Evolutionary conservation across 2,888 invertebrate genomes (phyloP).

Genomic region (Cheilosia impressa): DNA sequence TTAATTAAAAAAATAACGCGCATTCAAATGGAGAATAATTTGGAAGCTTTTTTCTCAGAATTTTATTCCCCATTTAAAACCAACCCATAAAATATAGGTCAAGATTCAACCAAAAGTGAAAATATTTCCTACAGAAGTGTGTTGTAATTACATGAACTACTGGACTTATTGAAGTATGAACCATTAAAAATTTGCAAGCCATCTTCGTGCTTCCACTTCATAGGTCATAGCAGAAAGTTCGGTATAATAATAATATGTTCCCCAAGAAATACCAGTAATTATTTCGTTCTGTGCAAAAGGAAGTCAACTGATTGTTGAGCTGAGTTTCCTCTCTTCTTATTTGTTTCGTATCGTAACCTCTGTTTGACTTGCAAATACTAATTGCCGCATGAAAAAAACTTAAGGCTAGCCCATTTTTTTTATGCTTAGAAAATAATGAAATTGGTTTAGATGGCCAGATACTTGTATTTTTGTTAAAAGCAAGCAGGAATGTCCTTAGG

Average conservation of each 20-base stretch:
- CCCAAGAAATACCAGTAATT: conserved; percentile 5
- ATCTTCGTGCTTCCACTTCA: neutral
- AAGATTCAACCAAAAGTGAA: conserved; percentile 49
- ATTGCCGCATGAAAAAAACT: too few species aligned
- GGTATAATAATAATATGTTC: neutral
- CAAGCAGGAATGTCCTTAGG: too few species aligned
- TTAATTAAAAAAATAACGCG: conserved; percentile 57
- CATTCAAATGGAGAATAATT: conserved; percentile 56
- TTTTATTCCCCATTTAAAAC: conserved; percentile 17
- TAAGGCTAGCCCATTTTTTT: too few species aligned
- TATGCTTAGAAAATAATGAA: too few species aligned
- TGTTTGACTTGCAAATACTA: too few species aligned
- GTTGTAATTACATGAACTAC: conserved; percentile 21
- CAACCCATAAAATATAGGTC: conserved; percentile 45
- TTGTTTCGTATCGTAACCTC: too few species aligned
- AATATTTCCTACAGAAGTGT: conserved; percentile 18
- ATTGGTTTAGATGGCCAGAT: too few species aligned
- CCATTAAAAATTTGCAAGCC: neutral
- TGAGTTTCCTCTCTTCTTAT: neutral
- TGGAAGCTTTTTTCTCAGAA: conserved; percentile 6
- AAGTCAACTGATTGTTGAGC: neutral
- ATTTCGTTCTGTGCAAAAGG: neutral
- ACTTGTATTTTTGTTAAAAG: too few species aligned
- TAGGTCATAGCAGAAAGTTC: too few species aligned
- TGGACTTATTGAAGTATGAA: conserved; percentile 8